These are phyloP conservation scores for Teleopsis dalmanni DNA, from an alignment of 1,140 invertebrate species.

Conservation along the genomic window DNA sequence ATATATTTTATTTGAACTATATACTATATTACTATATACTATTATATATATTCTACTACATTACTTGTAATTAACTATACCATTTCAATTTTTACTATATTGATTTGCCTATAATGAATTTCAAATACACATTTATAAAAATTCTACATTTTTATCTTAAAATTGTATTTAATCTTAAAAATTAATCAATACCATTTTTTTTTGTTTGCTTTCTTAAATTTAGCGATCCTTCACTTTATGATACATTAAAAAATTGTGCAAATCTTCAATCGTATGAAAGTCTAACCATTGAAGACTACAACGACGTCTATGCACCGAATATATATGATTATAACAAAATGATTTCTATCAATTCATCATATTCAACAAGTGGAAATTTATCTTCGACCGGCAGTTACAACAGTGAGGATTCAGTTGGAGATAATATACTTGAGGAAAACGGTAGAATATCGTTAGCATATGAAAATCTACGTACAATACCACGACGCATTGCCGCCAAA, in stretches of 20 bases:
- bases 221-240: no score
- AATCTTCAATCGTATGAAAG: conserved; percentile 33
- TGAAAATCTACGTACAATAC: conserved; percentile 34
- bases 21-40: no score
- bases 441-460: conserved; percentile 38
- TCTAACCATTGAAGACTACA: conserved; percentile 16
- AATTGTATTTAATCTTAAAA: no score
- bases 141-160: no score
- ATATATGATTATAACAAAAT: conserved; percentile 20
- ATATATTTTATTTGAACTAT: no score
- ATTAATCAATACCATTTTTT: no score
- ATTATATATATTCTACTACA: no score
- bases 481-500: conserved; percentile 30
- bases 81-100: no score
- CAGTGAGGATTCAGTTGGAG: conserved; percentile 30
- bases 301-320: conserved; percentile 19
- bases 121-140: no score
- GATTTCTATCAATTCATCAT: conserved; percentile 27
- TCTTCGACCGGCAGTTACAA: conserved; percentile 30
- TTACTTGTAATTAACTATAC: no score
- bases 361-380: conserved; percentile 28
- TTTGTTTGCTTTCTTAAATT: no score
- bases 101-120: no score
- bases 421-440: conserved; percentile 33
- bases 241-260: conserved; percentile 29